Base-by-base conservation (phyloP, 2,888 invertebrate species). In the Nasonia oneida region DNA sequence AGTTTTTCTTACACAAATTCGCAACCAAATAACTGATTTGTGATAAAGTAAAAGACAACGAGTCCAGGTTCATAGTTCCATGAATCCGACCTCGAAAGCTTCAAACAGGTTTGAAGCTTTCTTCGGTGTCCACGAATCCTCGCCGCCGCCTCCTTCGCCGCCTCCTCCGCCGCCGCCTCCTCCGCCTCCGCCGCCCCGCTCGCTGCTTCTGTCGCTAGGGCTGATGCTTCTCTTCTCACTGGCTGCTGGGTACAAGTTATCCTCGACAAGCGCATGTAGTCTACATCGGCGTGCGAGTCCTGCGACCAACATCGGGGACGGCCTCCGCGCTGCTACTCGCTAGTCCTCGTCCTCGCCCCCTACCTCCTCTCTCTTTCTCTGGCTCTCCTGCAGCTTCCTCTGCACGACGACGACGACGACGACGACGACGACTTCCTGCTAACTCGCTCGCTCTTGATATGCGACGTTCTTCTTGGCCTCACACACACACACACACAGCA, bases 1-100 rank as follows among this genome's bases (percentile, higher is more conserved):
- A 97, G 95, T 98, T 98, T 95, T 98, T 98, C 96, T 98, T 98
- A 94, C 96, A 98, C 95, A 98, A 96, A 95, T 97, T 97, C 94
- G 96, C 96, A 96, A 98, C 97, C 95, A 98, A 97, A 96, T 97
- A 97, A 97, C 97, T 97, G 95, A 99, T 98, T 97, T 98, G 98
- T 96, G 98, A 97, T 97, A 98, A 97, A 96, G 98, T 97, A 97
- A 98, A 97, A 96, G 97, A 98, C 96, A 98, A 96, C 96, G 98
- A 97, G 96, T 98, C 98, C 96, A 98, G 98, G 97, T 98, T 98
- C 98, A 98, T 98, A 98, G 97, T 98, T 98, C 97, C 97, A 96
- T 96, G 95, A 96, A 96, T 95, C 95, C 96, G 95, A 96, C 96
- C 95, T 96, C 97, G 97, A 97, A 97, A 97, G 97, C 97, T 97